A percentile compares a stretch with the other conserved stretches of the same genome.
Evolutionary conservation across 2,113 vertebrate genomes (phyloP).

Genomic region (Notarius quadriscutis): DNA sequence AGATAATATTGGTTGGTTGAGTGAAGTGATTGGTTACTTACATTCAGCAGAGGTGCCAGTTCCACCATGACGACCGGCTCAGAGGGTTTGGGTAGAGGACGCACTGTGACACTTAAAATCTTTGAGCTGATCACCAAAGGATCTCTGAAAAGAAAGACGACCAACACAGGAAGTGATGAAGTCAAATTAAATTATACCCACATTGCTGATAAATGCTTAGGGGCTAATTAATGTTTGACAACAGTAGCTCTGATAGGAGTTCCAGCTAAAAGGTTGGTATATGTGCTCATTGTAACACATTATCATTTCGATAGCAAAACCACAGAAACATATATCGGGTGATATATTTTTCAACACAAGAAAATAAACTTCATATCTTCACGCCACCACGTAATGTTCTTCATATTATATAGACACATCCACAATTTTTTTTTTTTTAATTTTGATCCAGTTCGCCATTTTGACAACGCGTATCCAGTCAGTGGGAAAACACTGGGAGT

Average conservation of each 20-base stretch:
- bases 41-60: slow-evolving; percentile 88
- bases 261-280: not conserved
- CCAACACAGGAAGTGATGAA: slow-evolving; percentile 5
- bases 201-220: not conserved
- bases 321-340: not conserved
- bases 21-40: slow-evolving; percentile 67
- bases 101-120: slow-evolving; percentile 90
- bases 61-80: slow-evolving; percentile 93
- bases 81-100: slow-evolving; percentile 81
- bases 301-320: not conserved
- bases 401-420: no score
- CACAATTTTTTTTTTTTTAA: no score
- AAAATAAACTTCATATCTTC: no score
- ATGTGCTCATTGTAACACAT: not conserved
- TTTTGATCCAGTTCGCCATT: no score
- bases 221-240: not conserved
- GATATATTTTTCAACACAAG: no score
- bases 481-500: no score
- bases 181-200: not conserved
- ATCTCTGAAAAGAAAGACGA: slow-evolving; percentile 68
- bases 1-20: not conserved
- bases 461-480: no score
- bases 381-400: no score
- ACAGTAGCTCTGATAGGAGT: not conserved
- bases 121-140: slow-evolving; percentile 89